Conservation (phyloP, 2,113 vertebrate genomes). For the Castor canadensis region DNA sequence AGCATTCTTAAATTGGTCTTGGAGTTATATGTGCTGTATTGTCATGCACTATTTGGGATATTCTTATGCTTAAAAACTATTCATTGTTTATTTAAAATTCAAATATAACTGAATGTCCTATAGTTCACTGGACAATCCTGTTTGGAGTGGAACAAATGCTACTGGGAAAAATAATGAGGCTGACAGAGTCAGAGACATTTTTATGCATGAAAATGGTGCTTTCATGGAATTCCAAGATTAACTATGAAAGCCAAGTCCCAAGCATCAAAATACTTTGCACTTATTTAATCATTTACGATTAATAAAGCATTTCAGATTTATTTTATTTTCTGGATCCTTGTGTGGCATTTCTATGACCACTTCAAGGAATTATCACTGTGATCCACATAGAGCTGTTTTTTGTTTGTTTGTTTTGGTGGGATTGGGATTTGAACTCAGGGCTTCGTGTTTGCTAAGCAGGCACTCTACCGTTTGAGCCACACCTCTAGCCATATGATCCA, state of each 20-base stretch:
- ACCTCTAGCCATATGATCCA: too few species aligned
- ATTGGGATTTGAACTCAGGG: too few species aligned
- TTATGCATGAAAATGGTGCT: not conserved
- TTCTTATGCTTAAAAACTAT: not conserved
- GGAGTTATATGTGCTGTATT: not conserved
- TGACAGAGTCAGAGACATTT: slow-evolving; percentile 2
- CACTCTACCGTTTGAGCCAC: too few species aligned
- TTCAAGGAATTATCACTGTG: not conserved
- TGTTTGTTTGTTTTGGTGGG: too few species aligned
- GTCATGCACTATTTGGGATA: not conserved
- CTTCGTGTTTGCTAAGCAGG: too few species aligned
- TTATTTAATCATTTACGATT: slow-evolving; percentile 1
- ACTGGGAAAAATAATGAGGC: not conserved
- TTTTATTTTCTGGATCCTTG: not conserved
- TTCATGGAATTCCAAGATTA: not conserved
- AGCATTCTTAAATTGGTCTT: not conserved
- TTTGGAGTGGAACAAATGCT: not conserved
- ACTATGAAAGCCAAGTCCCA: not conserved
- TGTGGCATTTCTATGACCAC: not conserved
- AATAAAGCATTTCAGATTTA: not conserved
- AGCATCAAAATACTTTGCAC: slow-evolving; percentile 1
- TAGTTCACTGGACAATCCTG: not conserved
- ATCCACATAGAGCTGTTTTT: not conserved
- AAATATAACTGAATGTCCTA: not conserved
- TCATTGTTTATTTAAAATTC: not conserved